phyloP scores from a whole-genome alignment of 2,797 vertebrate genomes.

The Syndactyla subalaris region DNA sequence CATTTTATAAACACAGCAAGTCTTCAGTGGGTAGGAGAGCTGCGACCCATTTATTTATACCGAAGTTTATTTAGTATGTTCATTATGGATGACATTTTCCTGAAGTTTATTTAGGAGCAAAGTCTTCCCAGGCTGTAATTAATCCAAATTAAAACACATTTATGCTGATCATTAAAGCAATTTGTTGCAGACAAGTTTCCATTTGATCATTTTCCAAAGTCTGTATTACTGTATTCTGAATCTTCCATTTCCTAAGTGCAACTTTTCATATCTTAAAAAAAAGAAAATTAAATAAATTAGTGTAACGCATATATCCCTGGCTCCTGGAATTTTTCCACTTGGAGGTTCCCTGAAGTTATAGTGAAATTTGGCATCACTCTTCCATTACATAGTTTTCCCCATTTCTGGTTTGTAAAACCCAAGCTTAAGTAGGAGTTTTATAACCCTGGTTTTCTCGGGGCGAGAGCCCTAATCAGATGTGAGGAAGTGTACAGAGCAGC shows the following conservation, averaged over 20 bases:
- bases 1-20: constrained; percentile 48
- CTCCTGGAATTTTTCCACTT: background rate
- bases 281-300: background rate
- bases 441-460: background rate
- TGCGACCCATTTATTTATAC: constrained; percentile 35
- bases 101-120: constrained; percentile 56
- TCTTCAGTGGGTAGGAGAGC: constrained; percentile 17
- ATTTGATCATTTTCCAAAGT: constrained; percentile 56
- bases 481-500: background rate
- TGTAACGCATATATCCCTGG: background rate
- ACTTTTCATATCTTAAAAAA: background rate
- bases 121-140: constrained; percentile 57
- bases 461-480: background rate
- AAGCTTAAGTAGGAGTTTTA: background rate
- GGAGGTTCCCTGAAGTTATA: background rate
- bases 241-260: background rate
- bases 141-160: constrained; percentile 67
- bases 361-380: background rate
- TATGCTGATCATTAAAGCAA: constrained; percentile 57
- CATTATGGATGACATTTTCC: constrained; percentile 55
- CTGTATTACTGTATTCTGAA: background rate
- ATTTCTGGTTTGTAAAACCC: background rate
- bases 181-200: constrained; percentile 50
- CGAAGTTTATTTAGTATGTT: constrained; percentile 49
- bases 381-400: background rate